phyloP scores from a whole-genome alignment of 2,113 vertebrate species.

The Hemiscyllium ocellatum region DNA sequence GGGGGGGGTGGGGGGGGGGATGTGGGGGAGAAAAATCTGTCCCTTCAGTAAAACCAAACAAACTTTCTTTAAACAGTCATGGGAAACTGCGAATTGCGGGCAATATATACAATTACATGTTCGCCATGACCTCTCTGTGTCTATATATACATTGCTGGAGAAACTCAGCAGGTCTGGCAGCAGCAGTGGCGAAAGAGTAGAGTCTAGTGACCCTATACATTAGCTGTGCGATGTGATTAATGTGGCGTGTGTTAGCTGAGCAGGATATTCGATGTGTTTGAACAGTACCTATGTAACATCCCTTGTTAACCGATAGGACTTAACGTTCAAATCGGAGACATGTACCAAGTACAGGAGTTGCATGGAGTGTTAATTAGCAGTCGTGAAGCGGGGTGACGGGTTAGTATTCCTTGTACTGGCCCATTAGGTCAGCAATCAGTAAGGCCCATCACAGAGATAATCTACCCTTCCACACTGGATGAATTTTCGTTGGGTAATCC shows the following conservation, averaged over 20 bases:
- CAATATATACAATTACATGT: slow-evolving; percentile 6
- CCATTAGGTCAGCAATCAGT: not conserved
- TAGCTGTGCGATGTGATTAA: not conserved
- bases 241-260: not conserved
- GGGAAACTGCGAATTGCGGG: not conserved
- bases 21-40: not conserved
- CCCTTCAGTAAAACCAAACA: not conserved
- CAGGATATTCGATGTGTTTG: not conserved
- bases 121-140: not conserved
- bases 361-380: no score
- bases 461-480: no score
- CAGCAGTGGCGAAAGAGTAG: no score
- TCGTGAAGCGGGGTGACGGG: not conserved
- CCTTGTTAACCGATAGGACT: not conserved
- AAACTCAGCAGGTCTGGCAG: no score
- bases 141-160: no score
- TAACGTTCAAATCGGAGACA: not conserved
- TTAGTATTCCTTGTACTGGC: not conserved
- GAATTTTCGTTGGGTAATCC: not conserved
- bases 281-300: not conserved
- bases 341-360: not conserved
- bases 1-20: no score
- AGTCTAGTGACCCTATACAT: not conserved
- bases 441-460: not conserved
- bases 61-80: not conserved